phyloP scores from a whole-genome alignment of 2,888 invertebrate genomes.

The Cartodere bifasciata region DNA sequence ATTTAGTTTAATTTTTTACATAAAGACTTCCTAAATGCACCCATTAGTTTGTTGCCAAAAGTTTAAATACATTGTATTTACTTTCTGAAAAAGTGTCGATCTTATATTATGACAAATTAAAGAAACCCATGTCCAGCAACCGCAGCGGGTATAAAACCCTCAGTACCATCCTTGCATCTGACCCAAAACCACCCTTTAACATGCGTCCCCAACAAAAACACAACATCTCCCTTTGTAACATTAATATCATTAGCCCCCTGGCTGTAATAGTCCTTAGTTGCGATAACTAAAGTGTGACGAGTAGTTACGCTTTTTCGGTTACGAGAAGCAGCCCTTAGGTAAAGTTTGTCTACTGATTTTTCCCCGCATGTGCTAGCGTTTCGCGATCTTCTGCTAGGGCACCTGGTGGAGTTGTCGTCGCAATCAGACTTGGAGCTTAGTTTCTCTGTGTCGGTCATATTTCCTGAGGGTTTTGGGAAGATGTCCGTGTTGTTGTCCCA shows the following conservation, averaged over 20 bases:
- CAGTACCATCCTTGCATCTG: constrained; percentile 51
- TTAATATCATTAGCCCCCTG: constrained; percentile 45
- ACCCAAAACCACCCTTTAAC: constrained; percentile 64
- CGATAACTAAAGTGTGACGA: constrained; percentile 57
- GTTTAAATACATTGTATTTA: too few species aligned
- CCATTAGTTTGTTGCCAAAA: too few species aligned
- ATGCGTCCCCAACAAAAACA: constrained; percentile 48
- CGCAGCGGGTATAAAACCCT: constrained; percentile 66
- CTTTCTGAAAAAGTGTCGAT: too few species aligned
- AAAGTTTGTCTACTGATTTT: constrained; percentile 58
- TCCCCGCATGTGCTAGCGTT: constrained; percentile 46
- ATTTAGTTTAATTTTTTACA: too few species aligned
- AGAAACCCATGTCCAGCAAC: constrained; percentile 69
- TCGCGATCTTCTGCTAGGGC: constrained; percentile 24
- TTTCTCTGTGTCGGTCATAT: constrained; percentile 70
- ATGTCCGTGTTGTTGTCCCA: constrained; percentile 75
- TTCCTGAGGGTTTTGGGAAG: constrained; percentile 68
- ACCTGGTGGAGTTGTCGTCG: constrained; percentile 38
- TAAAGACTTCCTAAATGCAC: too few species aligned
- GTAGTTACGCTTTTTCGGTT: constrained; percentile 31
- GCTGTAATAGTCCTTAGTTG: constrained; percentile 52
- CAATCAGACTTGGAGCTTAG: constrained; percentile 52
- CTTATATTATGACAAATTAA: too few species aligned
- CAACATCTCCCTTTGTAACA: constrained; percentile 63
- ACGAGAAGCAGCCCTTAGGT: constrained; percentile 48